Evolutionary conservation across 2,888 invertebrate genomes (phyloP).

Genomic region (Geophilus truncorum): DNA sequence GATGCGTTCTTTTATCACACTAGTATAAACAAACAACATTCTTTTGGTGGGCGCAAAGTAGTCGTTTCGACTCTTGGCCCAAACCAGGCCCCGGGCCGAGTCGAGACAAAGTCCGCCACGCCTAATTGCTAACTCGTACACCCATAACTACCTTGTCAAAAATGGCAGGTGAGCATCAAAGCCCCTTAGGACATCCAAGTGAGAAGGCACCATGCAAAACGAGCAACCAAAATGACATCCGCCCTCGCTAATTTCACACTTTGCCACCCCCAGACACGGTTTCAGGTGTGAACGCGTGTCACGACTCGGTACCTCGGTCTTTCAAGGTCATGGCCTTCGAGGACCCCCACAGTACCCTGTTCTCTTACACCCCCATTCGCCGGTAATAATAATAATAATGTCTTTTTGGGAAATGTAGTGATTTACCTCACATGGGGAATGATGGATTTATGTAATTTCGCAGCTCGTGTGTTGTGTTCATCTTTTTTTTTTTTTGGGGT

Average conservation of each 20-base stretch:
- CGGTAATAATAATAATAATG: background rate
- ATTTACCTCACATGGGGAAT: background rate
- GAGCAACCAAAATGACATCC: background rate
- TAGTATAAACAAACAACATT: slow-evolving; percentile 10
- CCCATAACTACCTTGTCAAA: slow-evolving; percentile 1
- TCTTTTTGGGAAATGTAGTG: background rate
- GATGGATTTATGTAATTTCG: too few relatives aligned
- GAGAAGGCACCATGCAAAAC: background rate
- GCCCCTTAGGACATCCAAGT: background rate
- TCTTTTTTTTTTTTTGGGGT: background rate
- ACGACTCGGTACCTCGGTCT: background rate
- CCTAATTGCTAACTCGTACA: slow-evolving; percentile 10
- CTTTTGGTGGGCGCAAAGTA: slow-evolving; percentile 10
- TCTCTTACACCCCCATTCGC: background rate
- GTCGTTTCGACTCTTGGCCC: background rate
- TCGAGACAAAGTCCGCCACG: slow-evolving; percentile 10
- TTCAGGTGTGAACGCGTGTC: background rate
- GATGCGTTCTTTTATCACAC: background rate
- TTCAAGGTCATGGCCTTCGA: background rate
- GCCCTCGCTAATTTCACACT: background rate
- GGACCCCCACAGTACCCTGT: background rate
- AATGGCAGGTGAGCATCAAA: slow-evolving; percentile 5
- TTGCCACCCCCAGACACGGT: background rate
- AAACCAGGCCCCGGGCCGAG: background rate
- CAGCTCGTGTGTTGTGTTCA: background rate